Percentiles rank a stretch among this genome's conserved stretches.
phyloP scores from a whole-genome alignment of 2,797 vertebrate genomes.

The Danionella dracula region DNA sequence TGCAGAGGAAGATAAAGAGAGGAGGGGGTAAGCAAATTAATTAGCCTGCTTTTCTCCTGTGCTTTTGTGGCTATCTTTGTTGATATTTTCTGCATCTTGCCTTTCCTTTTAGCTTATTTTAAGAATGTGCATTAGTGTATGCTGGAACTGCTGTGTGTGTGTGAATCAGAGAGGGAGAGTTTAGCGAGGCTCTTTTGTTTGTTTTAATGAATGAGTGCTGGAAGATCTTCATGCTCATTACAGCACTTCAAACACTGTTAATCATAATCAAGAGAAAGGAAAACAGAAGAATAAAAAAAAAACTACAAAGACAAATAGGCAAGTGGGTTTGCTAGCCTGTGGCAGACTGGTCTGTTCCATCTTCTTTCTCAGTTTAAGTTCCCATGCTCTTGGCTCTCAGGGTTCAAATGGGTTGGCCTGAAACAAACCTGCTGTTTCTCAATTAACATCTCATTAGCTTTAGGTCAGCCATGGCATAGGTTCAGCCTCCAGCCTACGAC shows the following conservation, averaged over 20 bases:
- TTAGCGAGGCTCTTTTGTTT: slow-evolving; percentile 45
- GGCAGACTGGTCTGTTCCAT: neutral
- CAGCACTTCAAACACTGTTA: slow-evolving; percentile 50
- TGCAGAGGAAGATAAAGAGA: slow-evolving; percentile 32
- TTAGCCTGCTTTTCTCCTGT: slow-evolving; percentile 25
- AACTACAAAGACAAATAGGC: slow-evolving; percentile 16
- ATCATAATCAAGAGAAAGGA: slow-evolving; percentile 33
- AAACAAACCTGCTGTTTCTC: slow-evolving; percentile 28
- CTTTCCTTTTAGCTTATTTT: neutral
- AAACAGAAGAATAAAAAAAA: neutral
- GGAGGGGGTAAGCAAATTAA: slow-evolving; percentile 34
- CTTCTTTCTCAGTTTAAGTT: neutral
- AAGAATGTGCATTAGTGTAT: slow-evolving; percentile 30
- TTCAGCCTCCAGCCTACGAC: neutral
- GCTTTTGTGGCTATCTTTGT: slow-evolving; percentile 28
- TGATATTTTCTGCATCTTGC: slow-evolving; percentile 30
- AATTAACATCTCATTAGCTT: slow-evolving; percentile 46
- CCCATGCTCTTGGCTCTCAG: slow-evolving; percentile 10
- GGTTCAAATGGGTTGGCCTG: slow-evolving; percentile 21
- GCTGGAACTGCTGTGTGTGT: slow-evolving; percentile 29
- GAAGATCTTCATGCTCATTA: slow-evolving; percentile 53
- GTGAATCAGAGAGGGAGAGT: neutral
- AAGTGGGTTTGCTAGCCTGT: neutral
- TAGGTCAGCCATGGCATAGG: slow-evolving; percentile 21
- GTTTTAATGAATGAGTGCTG: slow-evolving; percentile 47